phyloP scores from a whole-genome alignment of 2,797 vertebrate species.

The Trematomus bernacchii region DNA sequence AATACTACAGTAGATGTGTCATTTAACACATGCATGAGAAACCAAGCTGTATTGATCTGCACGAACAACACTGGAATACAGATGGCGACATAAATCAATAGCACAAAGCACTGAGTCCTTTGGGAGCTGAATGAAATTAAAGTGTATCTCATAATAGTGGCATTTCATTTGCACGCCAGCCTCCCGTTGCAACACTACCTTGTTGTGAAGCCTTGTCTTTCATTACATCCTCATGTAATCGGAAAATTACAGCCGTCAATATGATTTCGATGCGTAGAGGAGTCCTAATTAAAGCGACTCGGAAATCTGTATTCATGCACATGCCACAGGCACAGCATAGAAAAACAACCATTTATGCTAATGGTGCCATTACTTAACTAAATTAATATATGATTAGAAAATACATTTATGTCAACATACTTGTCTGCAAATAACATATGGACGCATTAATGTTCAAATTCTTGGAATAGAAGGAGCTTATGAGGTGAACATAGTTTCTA shows the following conservation, averaged over 20 bases:
- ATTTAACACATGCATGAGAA: slow-evolving; percentile 50
- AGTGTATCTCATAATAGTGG: slow-evolving; percentile 45
- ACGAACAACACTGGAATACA: slow-evolving; percentile 35
- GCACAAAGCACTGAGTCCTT: slow-evolving; percentile 4
- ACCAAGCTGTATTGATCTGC: slow-evolving; percentile 57
- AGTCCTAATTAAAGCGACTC: slow-evolving; percentile 14
- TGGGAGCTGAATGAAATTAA: slow-evolving; percentile 61
- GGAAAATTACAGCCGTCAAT: slow-evolving; percentile 29
- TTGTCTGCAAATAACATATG: slow-evolving; percentile 28
- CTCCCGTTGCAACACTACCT: background rate
- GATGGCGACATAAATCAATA: slow-evolving; percentile 55
- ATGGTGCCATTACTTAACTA: slow-evolving; percentile 51
- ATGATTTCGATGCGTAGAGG: slow-evolving; percentile 28
- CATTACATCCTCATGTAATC: slow-evolving; percentile 37
- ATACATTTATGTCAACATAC: slow-evolving; percentile 32
- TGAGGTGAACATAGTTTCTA: background rate
- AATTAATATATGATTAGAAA: slow-evolving; percentile 59
- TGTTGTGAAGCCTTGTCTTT: slow-evolving; percentile 23
- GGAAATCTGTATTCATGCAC: background rate
- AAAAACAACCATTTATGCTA: slow-evolving; percentile 23
- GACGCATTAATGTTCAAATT: slow-evolving; percentile 22
- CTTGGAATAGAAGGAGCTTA: background rate
- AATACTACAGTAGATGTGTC: slow-evolving; percentile 24
- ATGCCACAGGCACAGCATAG: background rate
- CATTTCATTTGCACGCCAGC: slow-evolving; percentile 45